A percentile compares a stretch with the other conserved stretches of the same genome.
Conservation (phyloP, 2,113 vertebrate genomes). For the Anseranas semipalmata region DNA sequence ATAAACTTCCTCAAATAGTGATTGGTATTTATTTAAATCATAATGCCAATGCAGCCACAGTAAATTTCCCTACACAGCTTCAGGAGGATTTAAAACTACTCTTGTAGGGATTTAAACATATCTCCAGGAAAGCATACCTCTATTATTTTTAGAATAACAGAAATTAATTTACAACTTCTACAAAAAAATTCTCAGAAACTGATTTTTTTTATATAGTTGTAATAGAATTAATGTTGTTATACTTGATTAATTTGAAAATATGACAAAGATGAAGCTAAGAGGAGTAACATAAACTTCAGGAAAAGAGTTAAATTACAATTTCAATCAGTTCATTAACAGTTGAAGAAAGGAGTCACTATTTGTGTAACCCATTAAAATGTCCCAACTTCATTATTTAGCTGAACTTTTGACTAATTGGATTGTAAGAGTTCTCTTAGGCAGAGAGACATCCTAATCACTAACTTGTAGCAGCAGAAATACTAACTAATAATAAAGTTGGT, state of each 20-base stretch:
- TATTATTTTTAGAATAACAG: neutral
- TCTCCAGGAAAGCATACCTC: neutral
- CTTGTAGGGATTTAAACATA: neutral
- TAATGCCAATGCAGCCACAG: neutral
- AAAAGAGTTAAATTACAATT: neutral
- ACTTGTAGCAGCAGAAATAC: neutral
- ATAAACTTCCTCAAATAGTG: constrained; percentile 19
- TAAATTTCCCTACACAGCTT: neutral
- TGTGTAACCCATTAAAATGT: neutral
- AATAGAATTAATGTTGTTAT: neutral
- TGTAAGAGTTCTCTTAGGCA: neutral
- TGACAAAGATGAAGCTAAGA: neutral
- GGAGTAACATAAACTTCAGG: neutral
- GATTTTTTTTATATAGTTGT: neutral
- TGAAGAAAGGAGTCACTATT: neutral
- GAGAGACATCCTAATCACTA: neutral
- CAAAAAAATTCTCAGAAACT: neutral
- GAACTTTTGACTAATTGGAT: neutral
- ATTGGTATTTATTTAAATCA: neutral
- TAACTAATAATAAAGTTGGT: neutral
- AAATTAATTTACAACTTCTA: neutral
- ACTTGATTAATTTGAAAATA: neutral
- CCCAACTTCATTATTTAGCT: neutral
- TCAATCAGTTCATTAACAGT: neutral
- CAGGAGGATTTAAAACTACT: neutral